Conservation (phyloP, 2,797 vertebrate species). For the Mormyrops attenuatus region DNA sequence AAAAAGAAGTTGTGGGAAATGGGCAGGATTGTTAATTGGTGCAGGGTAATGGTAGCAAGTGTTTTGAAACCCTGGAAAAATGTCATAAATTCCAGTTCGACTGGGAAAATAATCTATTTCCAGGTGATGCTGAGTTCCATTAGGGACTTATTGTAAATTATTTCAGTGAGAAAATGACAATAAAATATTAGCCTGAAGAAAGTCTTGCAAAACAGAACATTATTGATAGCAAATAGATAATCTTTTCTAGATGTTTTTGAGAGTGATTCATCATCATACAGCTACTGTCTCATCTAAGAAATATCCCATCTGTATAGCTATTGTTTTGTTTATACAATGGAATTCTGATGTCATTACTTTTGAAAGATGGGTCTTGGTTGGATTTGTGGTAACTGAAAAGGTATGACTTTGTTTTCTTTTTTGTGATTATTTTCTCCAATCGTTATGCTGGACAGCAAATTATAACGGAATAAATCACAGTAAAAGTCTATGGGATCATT, state of each 20-base stretch:
- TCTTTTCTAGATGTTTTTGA: background rate
- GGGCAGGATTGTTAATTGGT: background rate
- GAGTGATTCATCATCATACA: background rate
- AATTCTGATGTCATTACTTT: background rate
- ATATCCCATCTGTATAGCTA: background rate
- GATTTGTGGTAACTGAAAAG: background rate
- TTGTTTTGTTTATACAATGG: constrained; percentile 1
- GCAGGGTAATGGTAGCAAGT: background rate
- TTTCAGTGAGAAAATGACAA: background rate
- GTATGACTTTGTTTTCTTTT: background rate
- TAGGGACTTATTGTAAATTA: background rate
- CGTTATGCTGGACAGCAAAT: background rate
- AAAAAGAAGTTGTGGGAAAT: background rate
- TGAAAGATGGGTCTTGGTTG: background rate
- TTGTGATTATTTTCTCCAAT: background rate
- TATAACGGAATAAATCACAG: background rate
- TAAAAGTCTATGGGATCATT: background rate
- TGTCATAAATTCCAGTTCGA: background rate
- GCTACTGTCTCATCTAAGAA: background rate
- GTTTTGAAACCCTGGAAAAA: background rate
- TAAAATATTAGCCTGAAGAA: constrained; percentile 1
- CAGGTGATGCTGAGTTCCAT: background rate
- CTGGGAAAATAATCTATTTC: background rate
- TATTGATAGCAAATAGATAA: background rate
- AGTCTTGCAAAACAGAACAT: background rate